phyloP scores from a whole-genome alignment of 2,797 vertebrate genomes.

The Bradypodion ventrale region DNA sequence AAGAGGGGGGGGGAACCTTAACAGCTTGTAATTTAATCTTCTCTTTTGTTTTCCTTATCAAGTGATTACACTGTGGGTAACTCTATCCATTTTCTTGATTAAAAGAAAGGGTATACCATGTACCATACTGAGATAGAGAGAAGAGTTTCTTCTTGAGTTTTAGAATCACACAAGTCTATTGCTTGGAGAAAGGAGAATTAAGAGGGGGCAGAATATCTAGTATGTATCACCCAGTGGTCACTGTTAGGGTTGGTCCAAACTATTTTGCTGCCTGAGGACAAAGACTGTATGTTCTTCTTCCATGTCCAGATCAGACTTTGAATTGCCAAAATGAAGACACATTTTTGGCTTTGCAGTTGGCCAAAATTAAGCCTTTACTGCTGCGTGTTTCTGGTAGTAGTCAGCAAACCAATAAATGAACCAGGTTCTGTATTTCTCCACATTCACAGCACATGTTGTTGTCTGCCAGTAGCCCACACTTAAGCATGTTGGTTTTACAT shows the following conservation, averaged over 20 bases:
- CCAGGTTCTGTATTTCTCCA: too few relatives aligned
- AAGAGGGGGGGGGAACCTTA: constrained; percentile 49
- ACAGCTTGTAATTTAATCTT: constrained; percentile 58
- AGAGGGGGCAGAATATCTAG: background rate
- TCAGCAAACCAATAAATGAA: too few relatives aligned
- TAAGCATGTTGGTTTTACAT: too few relatives aligned
- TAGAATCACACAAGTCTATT: background rate
- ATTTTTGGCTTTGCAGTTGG: too few relatives aligned
- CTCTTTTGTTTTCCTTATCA: constrained; percentile 48
- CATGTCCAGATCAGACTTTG: too few relatives aligned
- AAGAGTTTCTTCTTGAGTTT: background rate
- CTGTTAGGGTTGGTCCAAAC: background rate
- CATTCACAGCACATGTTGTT: too few relatives aligned
- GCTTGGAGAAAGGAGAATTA: background rate
- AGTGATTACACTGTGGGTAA: constrained; percentile 55
- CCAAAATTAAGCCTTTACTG: too few relatives aligned
- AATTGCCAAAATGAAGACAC: too few relatives aligned
- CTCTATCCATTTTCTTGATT: constrained; percentile 66
- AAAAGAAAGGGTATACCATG: constrained; percentile 14
- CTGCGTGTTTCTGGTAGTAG: too few relatives aligned
- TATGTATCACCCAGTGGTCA: background rate
- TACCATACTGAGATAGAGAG: rapidly evolving
- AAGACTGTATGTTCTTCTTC: too few relatives aligned
- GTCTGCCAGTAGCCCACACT: too few relatives aligned
- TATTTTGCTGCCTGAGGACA: background rate